Evolutionary conservation across 2,797 vertebrate species (phyloP).

Genomic region (Sebastiscus tertius): DNA sequence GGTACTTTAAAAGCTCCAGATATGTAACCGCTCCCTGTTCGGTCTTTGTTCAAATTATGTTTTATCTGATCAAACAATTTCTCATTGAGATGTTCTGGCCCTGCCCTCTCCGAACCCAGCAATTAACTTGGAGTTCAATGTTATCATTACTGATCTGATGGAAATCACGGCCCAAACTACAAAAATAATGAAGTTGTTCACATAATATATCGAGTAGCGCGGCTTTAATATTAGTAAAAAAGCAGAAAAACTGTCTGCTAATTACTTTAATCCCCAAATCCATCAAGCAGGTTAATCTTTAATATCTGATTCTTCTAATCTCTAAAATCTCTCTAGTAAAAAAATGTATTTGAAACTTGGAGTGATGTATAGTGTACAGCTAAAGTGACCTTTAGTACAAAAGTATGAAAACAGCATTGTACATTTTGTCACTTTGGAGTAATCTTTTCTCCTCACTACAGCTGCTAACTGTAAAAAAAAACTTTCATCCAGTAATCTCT

Average conservation of each 20-base stretch:
- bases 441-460: neutral
- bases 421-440: neutral
- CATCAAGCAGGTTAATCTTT: neutral
- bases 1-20: constrained; percentile 12
- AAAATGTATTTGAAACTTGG: neutral
- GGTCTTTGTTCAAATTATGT: neutral
- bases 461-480: neutral
- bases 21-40: neutral
- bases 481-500: constrained; percentile 11
- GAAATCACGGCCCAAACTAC: neutral
- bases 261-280: neutral
- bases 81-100: neutral
- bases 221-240: neutral
- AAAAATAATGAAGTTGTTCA: neutral
- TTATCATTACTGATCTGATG: neutral
- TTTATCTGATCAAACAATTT: neutral
- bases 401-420: neutral
- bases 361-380: neutral
- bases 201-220: neutral
- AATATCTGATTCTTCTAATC: neutral
- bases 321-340: neutral
- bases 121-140: neutral
- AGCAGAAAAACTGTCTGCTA: too few relatives aligned
- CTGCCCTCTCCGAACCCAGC: neutral
- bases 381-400: neutral